Evolutionary conservation across 1,140 invertebrate genomes (phyloP).

Genomic region (Euglossa dilemma): DNA sequence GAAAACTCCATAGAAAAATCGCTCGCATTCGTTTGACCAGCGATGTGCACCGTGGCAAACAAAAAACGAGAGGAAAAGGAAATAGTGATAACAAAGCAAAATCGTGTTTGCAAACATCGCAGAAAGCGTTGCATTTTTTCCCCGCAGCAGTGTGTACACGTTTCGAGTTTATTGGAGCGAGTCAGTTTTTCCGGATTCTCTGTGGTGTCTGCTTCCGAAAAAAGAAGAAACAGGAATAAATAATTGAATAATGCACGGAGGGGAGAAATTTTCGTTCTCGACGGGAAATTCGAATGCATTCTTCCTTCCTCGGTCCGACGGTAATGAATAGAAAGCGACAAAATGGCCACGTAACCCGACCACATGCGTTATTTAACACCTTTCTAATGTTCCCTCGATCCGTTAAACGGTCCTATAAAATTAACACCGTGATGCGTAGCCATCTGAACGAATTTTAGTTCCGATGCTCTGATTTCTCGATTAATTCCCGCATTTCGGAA

Average conservation of each 20-base stretch:
- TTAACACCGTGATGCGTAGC: not conserved
- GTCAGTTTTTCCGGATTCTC: not conserved
- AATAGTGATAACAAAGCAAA: not conserved
- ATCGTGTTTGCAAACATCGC: not conserved
- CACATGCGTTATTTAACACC: not conserved
- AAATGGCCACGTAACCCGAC: not conserved
- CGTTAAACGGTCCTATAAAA: not conserved
- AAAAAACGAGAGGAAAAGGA: not conserved
- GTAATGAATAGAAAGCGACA: constrained; percentile 9
- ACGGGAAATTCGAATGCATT: not conserved
- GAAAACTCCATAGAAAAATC: not conserved
- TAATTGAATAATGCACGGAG: not conserved
- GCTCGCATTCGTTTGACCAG: not conserved
- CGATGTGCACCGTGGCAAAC: not conserved
- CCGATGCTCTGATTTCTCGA: too few relatives aligned
- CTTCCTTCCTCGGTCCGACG: not conserved
- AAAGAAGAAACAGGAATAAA: too few relatives aligned
- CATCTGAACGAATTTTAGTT: too few relatives aligned
- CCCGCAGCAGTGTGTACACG: not conserved
- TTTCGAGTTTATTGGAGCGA: not conserved
- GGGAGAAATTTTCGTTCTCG: not conserved
- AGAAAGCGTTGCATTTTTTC: not conserved
- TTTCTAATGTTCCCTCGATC: not conserved
- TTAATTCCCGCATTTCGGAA: too few relatives aligned
- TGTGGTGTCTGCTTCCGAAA: not conserved